Evolutionary conservation across 2,797 vertebrate genomes (phyloP).

Genomic region (Erithacus rubecula): DNA sequence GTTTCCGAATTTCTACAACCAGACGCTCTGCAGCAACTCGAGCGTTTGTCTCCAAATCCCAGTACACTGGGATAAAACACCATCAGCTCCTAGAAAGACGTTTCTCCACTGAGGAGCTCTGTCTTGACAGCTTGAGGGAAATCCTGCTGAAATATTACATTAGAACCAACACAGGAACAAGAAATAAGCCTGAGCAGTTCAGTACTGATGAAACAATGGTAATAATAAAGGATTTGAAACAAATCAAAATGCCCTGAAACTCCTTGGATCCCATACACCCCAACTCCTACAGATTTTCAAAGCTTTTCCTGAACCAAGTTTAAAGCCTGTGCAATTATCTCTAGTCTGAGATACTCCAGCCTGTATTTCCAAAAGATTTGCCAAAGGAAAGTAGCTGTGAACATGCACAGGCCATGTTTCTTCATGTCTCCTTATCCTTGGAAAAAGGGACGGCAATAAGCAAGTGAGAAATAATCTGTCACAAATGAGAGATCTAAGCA

Average conservation of each 20-base stretch:
- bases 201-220: neutral
- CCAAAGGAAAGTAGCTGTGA: neutral
- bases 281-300: neutral
- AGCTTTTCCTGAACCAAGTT: neutral
- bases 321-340: neutral
- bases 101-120: neutral
- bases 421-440: neutral
- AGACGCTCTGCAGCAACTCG: neutral
- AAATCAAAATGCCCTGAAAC: neutral
- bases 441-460: neutral
- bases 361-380: neutral
- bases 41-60: neutral
- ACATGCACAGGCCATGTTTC: neutral
- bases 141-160: accelerated
- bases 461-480: neutral
- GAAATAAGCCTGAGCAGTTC: neutral
- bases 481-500: neutral
- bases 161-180: neutral
- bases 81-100: neutral
- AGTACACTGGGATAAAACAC: neutral
- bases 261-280: neutral
- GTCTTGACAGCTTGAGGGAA: neutral
- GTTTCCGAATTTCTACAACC: neutral
- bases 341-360: neutral
- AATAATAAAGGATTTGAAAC: neutral